phyloP scores from a whole-genome alignment of 35 echinoderm and acorn worm species.

The Ophiothrix spiculata region DNA sequence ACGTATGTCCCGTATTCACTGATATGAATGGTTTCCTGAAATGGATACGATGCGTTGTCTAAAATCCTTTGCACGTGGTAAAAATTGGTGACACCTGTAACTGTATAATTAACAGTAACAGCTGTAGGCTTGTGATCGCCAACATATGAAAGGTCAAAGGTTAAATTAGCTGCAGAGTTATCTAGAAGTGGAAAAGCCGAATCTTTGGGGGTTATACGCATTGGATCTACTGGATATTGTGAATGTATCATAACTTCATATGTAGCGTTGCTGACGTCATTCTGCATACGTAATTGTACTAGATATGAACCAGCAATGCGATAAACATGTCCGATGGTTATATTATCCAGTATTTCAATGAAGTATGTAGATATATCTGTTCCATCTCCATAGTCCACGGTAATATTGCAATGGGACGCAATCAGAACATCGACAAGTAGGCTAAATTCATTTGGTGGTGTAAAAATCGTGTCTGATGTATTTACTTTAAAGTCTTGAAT shows the following conservation, averaged over 20 bases:
- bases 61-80: neutral
- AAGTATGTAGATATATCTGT: neutral
- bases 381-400: constrained; percentile 18
- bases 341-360: neutral
- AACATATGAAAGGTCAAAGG: neutral
- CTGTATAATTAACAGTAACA: neutral
- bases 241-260: neutral
- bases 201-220: neutral
- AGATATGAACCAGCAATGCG: neutral
- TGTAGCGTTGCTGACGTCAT: constrained; percentile 15
- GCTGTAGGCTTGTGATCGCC: neutral
- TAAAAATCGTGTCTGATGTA: neutral
- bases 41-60: neutral
- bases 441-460: neutral
- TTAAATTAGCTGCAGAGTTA: neutral
- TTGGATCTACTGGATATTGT: neutral
- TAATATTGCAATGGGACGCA: neutral
- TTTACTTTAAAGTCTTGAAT: neutral
- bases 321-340: neutral
- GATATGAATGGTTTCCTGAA: neutral
- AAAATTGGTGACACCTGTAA: neutral
- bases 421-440: neutral
- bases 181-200: neutral
- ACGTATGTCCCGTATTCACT: neutral
- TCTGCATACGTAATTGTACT: neutral